These are phyloP conservation scores for Drosophila tristis DNA, from an alignment of 1,140 invertebrate genomes.

Conservation along the genomic window DNA sequence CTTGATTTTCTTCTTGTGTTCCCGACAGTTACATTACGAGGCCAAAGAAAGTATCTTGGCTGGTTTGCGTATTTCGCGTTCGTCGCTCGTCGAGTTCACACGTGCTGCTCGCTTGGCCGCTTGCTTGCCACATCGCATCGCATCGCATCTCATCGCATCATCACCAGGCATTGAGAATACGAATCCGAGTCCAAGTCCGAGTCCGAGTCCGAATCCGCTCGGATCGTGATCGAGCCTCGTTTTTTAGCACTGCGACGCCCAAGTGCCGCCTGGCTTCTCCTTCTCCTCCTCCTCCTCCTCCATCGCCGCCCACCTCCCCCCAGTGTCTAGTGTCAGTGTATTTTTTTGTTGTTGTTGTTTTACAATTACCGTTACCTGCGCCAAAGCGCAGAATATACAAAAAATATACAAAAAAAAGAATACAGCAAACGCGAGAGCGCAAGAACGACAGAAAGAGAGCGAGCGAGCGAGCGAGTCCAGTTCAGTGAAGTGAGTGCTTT, in stretches of 20 bases:
- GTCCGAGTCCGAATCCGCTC: too few species aligned
- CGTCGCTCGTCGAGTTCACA: slow-evolving; percentile 83
- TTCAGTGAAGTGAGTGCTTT: slow-evolving; percentile 74
- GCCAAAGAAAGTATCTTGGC: slow-evolving; percentile 84
- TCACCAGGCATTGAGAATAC: too few species aligned
- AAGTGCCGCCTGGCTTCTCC: slow-evolving; percentile 5
- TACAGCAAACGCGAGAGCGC: slow-evolving; percentile 7
- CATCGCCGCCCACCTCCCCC: slow-evolving; percentile 3
- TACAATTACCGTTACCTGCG: slow-evolving; percentile 63
- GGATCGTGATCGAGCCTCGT: too few species aligned
- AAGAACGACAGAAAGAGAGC: slow-evolving; percentile 11
- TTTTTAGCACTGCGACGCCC: background rate
- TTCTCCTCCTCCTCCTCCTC: slow-evolving; percentile 7
- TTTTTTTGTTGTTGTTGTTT: slow-evolving; percentile 54
- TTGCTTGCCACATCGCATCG: too few species aligned
- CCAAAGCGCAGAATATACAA: slow-evolving; percentile 4
- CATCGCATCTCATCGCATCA: too few species aligned
- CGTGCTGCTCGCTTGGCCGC: slow-evolving; percentile 60
- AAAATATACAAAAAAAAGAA: too few species aligned
- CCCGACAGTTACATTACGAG: slow-evolving; percentile 83
- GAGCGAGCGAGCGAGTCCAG: slow-evolving; percentile 24
- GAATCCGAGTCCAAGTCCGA: too few species aligned
- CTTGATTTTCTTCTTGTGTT: slow-evolving; percentile 58
- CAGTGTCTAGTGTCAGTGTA: slow-evolving; percentile 57
- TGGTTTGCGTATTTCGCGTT: slow-evolving; percentile 83